Percentiles rank a stretch among this genome's conserved stretches.
Evolutionary conservation across 2,113 vertebrate species (phyloP).

Genomic region (Syrrhaptes paradoxus): DNA sequence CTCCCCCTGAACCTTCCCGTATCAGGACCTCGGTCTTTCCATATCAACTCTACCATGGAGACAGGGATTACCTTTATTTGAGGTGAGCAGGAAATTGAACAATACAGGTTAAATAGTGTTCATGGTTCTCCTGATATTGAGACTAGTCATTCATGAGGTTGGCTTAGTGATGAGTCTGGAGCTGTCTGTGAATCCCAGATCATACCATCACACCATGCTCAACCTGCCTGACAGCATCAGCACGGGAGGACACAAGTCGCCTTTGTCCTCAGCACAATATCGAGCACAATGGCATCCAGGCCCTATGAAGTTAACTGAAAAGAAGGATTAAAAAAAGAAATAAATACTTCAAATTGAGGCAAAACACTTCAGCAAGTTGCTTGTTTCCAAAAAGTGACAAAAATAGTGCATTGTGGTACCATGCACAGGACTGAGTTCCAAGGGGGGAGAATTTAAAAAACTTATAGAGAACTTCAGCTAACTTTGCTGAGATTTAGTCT

Average conservation of each 20-base stretch:
- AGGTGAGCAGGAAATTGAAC: neutral
- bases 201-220: neutral
- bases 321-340: neutral
- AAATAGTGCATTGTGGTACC: neutral
- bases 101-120: neutral
- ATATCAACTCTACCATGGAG: neutral
- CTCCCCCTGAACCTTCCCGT: neutral
- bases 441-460: neutral
- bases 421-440: neutral
- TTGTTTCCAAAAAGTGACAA: neutral
- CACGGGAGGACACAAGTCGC: rapidly evolving
- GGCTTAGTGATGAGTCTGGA: neutral
- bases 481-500: neutral
- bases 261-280: neutral
- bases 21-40: neutral
- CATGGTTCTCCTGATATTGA: neutral
- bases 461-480: neutral
- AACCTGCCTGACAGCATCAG: neutral
- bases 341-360: neutral
- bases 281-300: neutral
- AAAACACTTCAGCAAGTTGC: neutral
- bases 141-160: neutral
- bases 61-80: neutral
- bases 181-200: neutral
- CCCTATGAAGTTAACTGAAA: neutral